Evolutionary conservation across 1,140 invertebrate species (phyloP), one percentile per base, ranked within the genome.

Genomic region (Oedothorax gibbosus): DNA sequence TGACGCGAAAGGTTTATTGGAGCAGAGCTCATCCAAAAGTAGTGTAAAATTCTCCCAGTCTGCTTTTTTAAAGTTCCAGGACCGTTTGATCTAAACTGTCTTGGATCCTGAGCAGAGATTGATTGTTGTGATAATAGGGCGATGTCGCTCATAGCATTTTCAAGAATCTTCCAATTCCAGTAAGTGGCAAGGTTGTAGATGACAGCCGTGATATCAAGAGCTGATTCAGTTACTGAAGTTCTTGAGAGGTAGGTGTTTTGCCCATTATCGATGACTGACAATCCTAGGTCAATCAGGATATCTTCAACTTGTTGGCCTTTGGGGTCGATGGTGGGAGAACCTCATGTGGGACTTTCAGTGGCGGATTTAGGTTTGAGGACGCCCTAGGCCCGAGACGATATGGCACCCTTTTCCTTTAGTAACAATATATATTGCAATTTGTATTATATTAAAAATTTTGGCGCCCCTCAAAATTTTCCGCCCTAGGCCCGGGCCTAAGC

Each of bases 181-280:
- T 8, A 7, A n/a, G 3, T 2, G 18, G 68, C 3, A 5, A 71
- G 10, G 6, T 71, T 2, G 15, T 71, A 3, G 68, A 10, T 71
- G 68, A 50, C 35, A 7, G 68, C 68, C 21, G 68, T 71, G 4
- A 71, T 21, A 54, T 71, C 21, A 3, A 49, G 6, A 50, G 68
- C 2, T 50, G 14, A 71, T 71, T 71, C 68, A 2, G 68, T 2
- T 35, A 3, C 68, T 50, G 49, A 15, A 7, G 68, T 71, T 71
- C 68, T 71, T 49, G 68, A 71, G 18, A 54, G 35, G 5, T 71
- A 71, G 1, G 50, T 71, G 8, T 50, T 71, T 71, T 71, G 68
- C 35, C 35, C 6, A 71, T 50, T 50, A 50, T 71, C 53, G 1
- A 50, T 71, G 35, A 54, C 4, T 50, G 2, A 2, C 12, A 50